phyloP scores from a whole-genome alignment of 1,140 invertebrate species.

The Asbolus verrucosus region DNA sequence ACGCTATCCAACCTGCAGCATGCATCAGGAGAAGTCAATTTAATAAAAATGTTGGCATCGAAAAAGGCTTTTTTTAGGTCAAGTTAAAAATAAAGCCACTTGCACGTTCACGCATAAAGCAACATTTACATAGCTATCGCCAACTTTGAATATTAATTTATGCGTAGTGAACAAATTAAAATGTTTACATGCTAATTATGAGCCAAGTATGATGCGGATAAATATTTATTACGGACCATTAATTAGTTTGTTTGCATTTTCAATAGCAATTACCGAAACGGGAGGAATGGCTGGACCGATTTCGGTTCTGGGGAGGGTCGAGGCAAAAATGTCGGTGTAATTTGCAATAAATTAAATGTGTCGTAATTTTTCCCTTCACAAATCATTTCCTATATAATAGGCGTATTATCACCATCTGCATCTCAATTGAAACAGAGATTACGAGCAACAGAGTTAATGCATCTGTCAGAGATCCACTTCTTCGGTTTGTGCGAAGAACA shows the following conservation, averaged over 20 bases:
- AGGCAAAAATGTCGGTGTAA: no score
- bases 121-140: conserved; percentile 5
- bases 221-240: not conserved
- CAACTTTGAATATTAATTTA: conserved; percentile 6
- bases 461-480: conserved; percentile 50
- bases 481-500: conserved; percentile 45
- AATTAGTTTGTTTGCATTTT: conserved; percentile 6
- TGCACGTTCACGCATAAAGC: conserved; percentile 3
- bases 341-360: conserved; percentile 49
- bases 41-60: conserved; percentile 10
- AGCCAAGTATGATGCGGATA: not conserved
- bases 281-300: no score
- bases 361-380: conserved; percentile 45
- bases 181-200: conserved; percentile 5
- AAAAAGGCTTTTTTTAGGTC: conserved; percentile 1
- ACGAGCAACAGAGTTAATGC: conserved; percentile 49
- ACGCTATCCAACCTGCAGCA: not conserved
- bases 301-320: no score
- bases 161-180: conserved; percentile 11
- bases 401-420: conserved; percentile 50
- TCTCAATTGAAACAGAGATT: conserved; percentile 51
- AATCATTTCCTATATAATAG: conserved; percentile 54
- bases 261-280: no score
- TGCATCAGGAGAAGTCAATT: not conserved
- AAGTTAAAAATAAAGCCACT: conserved; percentile 5